Conservation (phyloP, 2,888 invertebrate species). For the Galerucella pusilla region DNA sequence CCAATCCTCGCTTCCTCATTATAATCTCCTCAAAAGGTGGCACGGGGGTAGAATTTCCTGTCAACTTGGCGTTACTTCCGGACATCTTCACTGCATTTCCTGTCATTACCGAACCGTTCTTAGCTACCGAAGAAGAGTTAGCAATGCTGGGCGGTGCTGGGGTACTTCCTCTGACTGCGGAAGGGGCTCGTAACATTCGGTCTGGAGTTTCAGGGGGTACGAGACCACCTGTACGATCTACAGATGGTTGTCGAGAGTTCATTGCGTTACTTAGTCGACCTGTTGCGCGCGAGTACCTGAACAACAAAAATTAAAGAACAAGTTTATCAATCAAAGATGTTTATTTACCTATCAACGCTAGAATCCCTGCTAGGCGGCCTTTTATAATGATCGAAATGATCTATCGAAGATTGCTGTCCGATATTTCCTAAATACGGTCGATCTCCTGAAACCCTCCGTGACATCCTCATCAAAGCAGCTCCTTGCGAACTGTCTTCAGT, state of each 20-base stretch:
- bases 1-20: conserved; percentile 81
- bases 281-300: conserved; percentile 77
- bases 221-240: conserved; percentile 69
- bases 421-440: conserved; percentile 64
- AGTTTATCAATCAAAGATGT: neutral
- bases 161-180: conserved; percentile 68
- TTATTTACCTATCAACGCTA: conserved; percentile 74
- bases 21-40: conserved; percentile 87
- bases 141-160: conserved; percentile 60
- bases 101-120: conserved; percentile 76
- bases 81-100: conserved; percentile 60
- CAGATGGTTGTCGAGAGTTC: conserved; percentile 81
- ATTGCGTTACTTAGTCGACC: conserved; percentile 69
- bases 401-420: conserved; percentile 79
- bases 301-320: conserved; percentile 21
- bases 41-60: conserved; percentile 43
- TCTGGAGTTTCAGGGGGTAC: conserved; percentile 63
- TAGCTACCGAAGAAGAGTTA: conserved; percentile 57
- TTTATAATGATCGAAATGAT: conserved; percentile 95
- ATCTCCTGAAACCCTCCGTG: conserved; percentile 65
- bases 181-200: conserved; percentile 69
- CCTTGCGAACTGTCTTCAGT: conserved; percentile 50
- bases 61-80: conserved; percentile 6
- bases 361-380: conserved; percentile 89
- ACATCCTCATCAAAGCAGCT: conserved; percentile 66